Evolutionary conservation across 2,888 invertebrate species (phyloP), one percentile per base, ranked within the genome.

Genomic region (Hirtodrosophila cameraria): DNA sequence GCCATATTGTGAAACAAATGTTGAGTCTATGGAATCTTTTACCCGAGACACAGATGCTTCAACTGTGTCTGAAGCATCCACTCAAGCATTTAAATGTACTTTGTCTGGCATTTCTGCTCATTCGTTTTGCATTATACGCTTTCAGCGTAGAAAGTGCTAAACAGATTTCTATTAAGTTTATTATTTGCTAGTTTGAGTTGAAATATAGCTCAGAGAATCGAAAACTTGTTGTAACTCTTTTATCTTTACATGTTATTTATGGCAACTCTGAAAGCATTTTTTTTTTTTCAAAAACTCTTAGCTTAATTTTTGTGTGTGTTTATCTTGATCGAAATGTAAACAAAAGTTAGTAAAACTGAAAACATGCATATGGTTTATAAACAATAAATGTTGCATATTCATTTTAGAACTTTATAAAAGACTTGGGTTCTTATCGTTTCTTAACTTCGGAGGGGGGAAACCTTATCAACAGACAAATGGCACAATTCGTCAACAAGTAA

Each of bases 391-490:
- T 38, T 12, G 28, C 13, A 35, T 46, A 31, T 25, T 18, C 38
- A 41, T 35, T 43, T 20, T 33, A 11, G 39, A 49, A 7, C 43
- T 36, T 60, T 48, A 25, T 33, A 31, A 46, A 27, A 25, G 12
- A 41, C 33, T 36, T 61, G 43, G 35, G 15, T 16, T 39, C 11
- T 18, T 61, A 71, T 64, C 71, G 46, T 66, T 13, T 59, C 49
- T 63, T 50, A 64, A 41, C 42, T 54, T 50, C 36, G 16, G 11
- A n/a, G 46, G 50, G 30, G 13, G 6, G 50, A 33, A 30, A 42
- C 28, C 61, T 71, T 71, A 71, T 71, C 70, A 76, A 73, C 66
- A 69, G 43, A 16, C 39, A 9, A 27, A 15, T 54, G 13, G 1
- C 9, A 25, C 23, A 23, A 23, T 23, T 3, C 8, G 23, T 23